Evolutionary conservation across 2,797 vertebrate genomes (phyloP).

Genomic region (Catostomus latipinnis): DNA sequence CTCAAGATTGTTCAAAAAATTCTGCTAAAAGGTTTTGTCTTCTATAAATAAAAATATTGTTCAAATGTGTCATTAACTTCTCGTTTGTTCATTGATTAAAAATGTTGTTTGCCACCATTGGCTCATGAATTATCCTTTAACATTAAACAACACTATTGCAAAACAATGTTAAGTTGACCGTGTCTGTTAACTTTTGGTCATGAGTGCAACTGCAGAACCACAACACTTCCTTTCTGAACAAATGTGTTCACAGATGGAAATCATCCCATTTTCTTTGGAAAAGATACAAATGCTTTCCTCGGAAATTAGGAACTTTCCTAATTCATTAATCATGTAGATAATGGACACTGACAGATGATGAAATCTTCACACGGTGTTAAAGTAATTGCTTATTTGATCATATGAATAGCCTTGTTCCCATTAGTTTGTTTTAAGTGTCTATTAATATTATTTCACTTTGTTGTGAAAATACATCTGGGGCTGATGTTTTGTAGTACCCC

Average conservation of each 20-base stretch:
- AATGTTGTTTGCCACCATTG: background rate
- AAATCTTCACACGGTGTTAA: background rate
- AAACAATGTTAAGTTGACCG: background rate
- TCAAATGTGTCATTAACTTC: too few relatives aligned
- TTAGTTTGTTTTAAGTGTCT: background rate
- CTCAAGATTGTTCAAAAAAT: too few relatives aligned
- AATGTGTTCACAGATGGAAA: background rate
- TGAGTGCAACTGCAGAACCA: background rate
- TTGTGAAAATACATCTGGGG: background rate
- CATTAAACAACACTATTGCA: background rate
- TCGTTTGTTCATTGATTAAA: background rate
- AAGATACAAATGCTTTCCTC: background rate
- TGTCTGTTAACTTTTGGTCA: background rate
- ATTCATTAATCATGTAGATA: background rate
- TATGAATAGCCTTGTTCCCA: background rate
- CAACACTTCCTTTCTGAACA: background rate
- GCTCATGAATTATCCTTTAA: background rate
- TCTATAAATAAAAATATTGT: too few relatives aligned
- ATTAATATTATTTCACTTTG: background rate
- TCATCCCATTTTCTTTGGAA: slow-evolving; percentile 15
- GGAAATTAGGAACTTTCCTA: background rate
- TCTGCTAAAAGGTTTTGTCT: too few relatives aligned
- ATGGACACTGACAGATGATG: background rate
- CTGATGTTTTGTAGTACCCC: background rate
- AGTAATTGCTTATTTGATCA: background rate